Percentiles rank a stretch among this genome's conserved stretches.
Evolutionary conservation across 2,113 vertebrate species (phyloP).

Genomic region (Coryphaenoides rupestris): DNA sequence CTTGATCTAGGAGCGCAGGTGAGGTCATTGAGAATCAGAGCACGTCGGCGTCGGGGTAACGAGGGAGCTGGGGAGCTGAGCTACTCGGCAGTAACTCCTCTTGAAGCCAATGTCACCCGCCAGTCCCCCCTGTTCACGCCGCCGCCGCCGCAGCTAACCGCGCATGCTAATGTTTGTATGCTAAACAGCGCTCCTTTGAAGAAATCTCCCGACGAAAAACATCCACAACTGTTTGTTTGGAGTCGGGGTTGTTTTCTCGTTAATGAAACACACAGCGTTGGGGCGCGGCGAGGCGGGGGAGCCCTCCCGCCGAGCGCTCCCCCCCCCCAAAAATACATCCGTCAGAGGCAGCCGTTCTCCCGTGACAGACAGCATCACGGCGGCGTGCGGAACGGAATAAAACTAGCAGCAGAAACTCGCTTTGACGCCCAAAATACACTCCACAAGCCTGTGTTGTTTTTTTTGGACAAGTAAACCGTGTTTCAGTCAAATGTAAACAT

Average conservation of each 20-base stretch:
- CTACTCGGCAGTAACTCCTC: conserved; percentile 56
- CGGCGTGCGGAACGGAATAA: too few species aligned
- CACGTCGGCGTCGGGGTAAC: conserved; percentile 36
- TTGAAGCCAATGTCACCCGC: conserved; percentile 54
- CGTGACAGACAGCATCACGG: too few species aligned
- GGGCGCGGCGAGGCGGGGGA: conserved; percentile 28
- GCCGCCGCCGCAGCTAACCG: conserved; percentile 31
- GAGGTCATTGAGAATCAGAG: conserved; percentile 53
- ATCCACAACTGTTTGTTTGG: conserved; percentile 47
- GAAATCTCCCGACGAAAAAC: conserved; percentile 37
- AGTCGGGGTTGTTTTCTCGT: conserved; percentile 44
- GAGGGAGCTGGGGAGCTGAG: conserved; percentile 37
- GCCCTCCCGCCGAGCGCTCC: neutral
- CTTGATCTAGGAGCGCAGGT: conserved; percentile 58
- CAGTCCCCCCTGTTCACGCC: conserved; percentile 22
- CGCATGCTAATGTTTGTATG: conserved; percentile 35
- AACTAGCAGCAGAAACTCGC: too few species aligned
- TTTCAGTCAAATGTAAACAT: too few species aligned
- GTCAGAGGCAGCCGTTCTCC: too few species aligned
- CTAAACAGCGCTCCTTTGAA: conserved; percentile 32
- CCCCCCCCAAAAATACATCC: too few species aligned
- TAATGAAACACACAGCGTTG: conserved; percentile 49
- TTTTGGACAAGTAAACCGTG: too few species aligned
- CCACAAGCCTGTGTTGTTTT: too few species aligned
- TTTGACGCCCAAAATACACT: too few species aligned